Base-by-base conservation (phyloP, 2,113 vertebrate genomes). In the Struthidea cinerea region DNA sequence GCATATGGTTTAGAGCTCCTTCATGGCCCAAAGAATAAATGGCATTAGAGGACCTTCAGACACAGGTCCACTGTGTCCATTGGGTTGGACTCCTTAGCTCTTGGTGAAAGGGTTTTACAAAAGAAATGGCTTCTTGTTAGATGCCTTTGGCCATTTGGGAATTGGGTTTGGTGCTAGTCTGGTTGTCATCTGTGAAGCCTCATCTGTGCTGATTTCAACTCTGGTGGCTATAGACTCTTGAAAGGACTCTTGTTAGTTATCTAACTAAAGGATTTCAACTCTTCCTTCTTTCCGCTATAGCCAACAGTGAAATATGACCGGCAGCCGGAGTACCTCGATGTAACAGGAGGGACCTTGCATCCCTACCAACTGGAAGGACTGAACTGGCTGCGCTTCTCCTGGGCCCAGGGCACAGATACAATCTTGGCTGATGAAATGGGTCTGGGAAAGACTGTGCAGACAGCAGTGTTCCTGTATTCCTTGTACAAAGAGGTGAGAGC, bases 371-470 rank as follows among this genome's bases (percentile, higher is more conserved):
- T 99, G 97, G 99, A 99, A 97, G 99, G 99, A 14, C 95, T 99
- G 87, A 99, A 99, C 95, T 99, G 99, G 99, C 96, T 99, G 81
- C 98, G 99, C 73, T 99, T 99, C 96, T 99, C 99, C 30, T 99
- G 99, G 99, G 99, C 99, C 81, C 99, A 99, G 96, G 99, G 99
- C 94, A 99, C 99, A 2, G 99, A 99, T 85, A 99, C 99, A 19
- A 99, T 99, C 83, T 95, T 99, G 91, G 99, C 99, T n/a, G 99
- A 99, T 90, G 99, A 99, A 97, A 99, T 99, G 99, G 99, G 99
- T 57, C 98, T 99, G 70, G 99, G 99, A 75, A 99, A 99, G 95
- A 99, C 99, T 6, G 99, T 99, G 11, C 99, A 99, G 97, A 99
- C 99, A 4, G 99, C 99, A 6, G 99, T 99, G 80, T 99, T 99